phyloP scores from a whole-genome alignment of 2,888 invertebrate species.

The Cybosia mesomella region DNA sequence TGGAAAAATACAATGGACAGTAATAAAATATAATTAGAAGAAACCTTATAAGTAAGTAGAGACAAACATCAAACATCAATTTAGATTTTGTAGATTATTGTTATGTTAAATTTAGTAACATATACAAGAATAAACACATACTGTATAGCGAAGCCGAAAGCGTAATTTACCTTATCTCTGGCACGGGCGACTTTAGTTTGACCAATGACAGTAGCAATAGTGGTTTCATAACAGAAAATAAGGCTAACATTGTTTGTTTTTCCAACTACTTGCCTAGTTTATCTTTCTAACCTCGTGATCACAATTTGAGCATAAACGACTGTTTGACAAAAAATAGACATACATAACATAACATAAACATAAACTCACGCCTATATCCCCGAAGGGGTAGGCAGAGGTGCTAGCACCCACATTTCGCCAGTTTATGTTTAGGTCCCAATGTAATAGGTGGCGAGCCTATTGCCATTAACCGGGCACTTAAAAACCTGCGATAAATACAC shows the following conservation, averaged over 20 bases:
- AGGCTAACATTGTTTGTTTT: background rate
- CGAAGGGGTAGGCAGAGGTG: too few species aligned
- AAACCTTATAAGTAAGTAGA: constrained; percentile 10
- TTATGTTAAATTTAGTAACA: background rate
- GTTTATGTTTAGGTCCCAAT: too few species aligned
- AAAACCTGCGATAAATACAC: too few species aligned
- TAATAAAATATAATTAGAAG: constrained; percentile 10
- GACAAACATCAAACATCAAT: constrained; percentile 16
- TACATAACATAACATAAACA: too few species aligned
- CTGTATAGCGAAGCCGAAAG: background rate
- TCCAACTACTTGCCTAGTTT: background rate
- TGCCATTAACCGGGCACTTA: too few species aligned
- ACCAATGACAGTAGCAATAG: background rate
- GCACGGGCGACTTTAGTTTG: background rate
- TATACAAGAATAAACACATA: background rate
- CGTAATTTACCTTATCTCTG: background rate
- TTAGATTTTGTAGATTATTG: constrained; percentile 16
- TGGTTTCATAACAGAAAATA: background rate
- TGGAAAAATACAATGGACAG: constrained; percentile 1
- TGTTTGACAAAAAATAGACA: background rate
- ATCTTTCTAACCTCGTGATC: background rate
- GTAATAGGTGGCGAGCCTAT: too few species aligned
- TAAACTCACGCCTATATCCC: too few species aligned
- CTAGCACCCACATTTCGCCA: too few species aligned
- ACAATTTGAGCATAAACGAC: background rate